Evolutionary conservation across 2,888 invertebrate genomes (phyloP), one percentile per base, ranked within the genome.

Genomic region (Heteromurus nitidus): DNA sequence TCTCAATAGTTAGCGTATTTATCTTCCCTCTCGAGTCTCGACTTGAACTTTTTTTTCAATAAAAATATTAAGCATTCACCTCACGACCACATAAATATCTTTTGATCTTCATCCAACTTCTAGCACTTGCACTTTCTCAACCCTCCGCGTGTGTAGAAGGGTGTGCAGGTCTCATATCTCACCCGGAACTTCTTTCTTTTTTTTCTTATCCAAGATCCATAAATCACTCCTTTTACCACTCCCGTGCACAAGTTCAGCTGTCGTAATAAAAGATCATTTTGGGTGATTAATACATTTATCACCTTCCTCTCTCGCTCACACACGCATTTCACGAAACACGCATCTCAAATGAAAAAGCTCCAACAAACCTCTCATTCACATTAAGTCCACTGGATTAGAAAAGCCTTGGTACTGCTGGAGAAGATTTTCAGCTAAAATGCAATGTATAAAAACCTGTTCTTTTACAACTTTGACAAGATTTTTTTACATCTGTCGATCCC

Each of bases 141-240:
- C 1, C 2, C 20, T 50, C 20, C 5, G 18, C 2, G 18, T 20
- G 1, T 50, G n/a, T 50, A 36, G 5, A 36, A n/a, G n/a, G n/a
- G n/a, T 36, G 36, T 36, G 36, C 5, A 13, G 36, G 7, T 5
- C 13, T 36, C 36, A 36, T 36, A n/a, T n/a, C n/a, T 13, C 36
- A 36, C 36, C 36, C 13, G 36, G 7, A 36, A 36, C 36, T 18
- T 9, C 50, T 20, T 20, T 3, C 50, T 50, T 1, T 50, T 20
- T 9, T 1, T 3, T 20, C n/a, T 16, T 50, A 9, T 50, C 9
- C 9, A 20, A n/a, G 22, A 20, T 3, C 55, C 81, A 81, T 81
- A 75, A 81, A 81, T 81, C 81, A 81, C 74, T n/a, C 60, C 62
- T 68, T 73, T 62, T 69, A 74, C 62, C 75, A 81, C 70, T 62